Base-by-base conservation (phyloP, 2,888 invertebrate species). In the Watsonalla cultraria region DNA sequence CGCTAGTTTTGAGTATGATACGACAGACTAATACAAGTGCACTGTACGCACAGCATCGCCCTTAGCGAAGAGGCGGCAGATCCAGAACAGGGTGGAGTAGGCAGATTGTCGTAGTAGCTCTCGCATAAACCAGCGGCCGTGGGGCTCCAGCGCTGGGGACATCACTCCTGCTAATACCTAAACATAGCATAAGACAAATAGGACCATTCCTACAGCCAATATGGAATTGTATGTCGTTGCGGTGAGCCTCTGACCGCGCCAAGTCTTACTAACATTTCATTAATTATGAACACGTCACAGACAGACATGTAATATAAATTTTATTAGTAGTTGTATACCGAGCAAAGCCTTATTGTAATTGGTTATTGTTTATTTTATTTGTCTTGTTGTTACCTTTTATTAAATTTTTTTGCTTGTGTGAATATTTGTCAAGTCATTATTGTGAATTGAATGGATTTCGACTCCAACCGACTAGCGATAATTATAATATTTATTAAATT, bases 41-140 rank as follows among this genome's bases (percentile, higher is more conserved):
- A 34, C 15, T 24, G 35, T 52, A 59, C 80, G 70, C 61, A 87
- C 92, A 55, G 91, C 85, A 51, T 92, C 86, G 0, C 92, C 84
- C 56, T 84, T 89, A 60, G 92, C 78, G 13, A 82, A 80, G 0
- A 84, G 73, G 14, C 77, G 70, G 61, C 81, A 81, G 15, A 78
- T 70, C 90, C 90, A 93, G 65, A 92, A 93, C 0, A 94, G 71
- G 6, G 92, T 87, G 0, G 83, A 78, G 64, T 89, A 92, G 11
- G 83, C 84, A 6, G 91, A 88, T 11, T 92, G 80, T 0, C 94
- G 83, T 66, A 94, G 84, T 6, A 94, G 61, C 64, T 96, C 95
- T 47, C 92, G 84, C 64, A 94, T 75, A 61, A 92, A 93, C 81
- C 91, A 93, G 24, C 90, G 87, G 0, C 87, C 78, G 60, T 93